phyloP scores from a whole-genome alignment of 2,113 vertebrate species.

The Danio rerio region GRCz12tu NC_133191.1:37679001-37679500 shows the following conservation, averaged over 20 bases:
- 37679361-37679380: too few species aligned
- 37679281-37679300: not conserved
- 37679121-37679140: constrained; percentile 30
- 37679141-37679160: constrained; percentile 31
- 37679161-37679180: constrained; percentile 33
- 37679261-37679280: not conserved
- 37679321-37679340: not conserved
- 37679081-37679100: not conserved
- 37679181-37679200: not conserved
- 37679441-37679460: too few species aligned
- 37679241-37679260: not conserved
- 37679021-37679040: constrained; percentile 67
- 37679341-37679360: too few species aligned
- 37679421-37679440: too few species aligned
- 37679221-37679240: not conserved
- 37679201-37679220: not conserved
- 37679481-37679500: too few species aligned
- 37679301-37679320: not conserved
- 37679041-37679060: not conserved
- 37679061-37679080: constrained; percentile 22
- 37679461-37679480: too few species aligned
- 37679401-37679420: too few species aligned
- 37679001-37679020: constrained; percentile 60
- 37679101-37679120: constrained; percentile 25
- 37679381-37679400: too few species aligned